These are phyloP conservation scores for Sinella curviseta DNA, from an alignment of 1,140 invertebrate genomes.

Conservation along the genomic window DNA sequence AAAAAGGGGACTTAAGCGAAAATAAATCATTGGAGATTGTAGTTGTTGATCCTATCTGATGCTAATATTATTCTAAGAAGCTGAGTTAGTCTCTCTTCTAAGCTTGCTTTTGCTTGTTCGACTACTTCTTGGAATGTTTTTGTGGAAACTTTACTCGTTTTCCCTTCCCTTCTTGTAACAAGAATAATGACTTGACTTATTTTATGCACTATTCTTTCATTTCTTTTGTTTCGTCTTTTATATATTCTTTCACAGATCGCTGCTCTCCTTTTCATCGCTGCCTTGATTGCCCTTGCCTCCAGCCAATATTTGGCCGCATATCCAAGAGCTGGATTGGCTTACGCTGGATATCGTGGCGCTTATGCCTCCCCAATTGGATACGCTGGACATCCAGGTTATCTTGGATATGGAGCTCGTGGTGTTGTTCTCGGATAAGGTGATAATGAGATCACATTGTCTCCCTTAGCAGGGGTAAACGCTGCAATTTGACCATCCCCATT, in stretches of 20 bases:
- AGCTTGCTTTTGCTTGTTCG: neutral
- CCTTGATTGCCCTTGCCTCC: conserved; percentile 30
- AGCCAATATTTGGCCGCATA: conserved; percentile 29
- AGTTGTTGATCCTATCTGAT: neutral
- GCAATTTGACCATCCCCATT: too few relatives aligned
- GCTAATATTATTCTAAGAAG: neutral
- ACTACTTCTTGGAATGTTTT: neutral
- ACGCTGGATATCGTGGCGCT: conserved; percentile 21
- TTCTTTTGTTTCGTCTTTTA: neutral
- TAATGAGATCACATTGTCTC: too few relatives aligned
- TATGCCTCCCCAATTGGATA: conserved; percentile 26
- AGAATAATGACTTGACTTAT: too few relatives aligned
- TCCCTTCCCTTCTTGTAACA: neutral
- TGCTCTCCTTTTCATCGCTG: conserved; percentile 31
- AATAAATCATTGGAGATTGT: neutral
- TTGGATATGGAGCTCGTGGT: neutral
- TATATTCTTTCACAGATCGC: conserved; percentile 30
- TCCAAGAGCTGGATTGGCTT: neutral
- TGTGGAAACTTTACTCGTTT: neutral
- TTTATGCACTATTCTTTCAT: too few relatives aligned
- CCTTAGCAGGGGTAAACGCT: too few relatives aligned
- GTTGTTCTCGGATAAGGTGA: neutral
- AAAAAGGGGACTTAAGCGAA: neutral
- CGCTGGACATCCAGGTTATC: neutral
- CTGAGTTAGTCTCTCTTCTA: neutral